These are phyloP conservation scores for Myiothlypis coronata DNA, from an alignment of 2,797 vertebrate genomes.

Conservation along the genomic window DNA sequence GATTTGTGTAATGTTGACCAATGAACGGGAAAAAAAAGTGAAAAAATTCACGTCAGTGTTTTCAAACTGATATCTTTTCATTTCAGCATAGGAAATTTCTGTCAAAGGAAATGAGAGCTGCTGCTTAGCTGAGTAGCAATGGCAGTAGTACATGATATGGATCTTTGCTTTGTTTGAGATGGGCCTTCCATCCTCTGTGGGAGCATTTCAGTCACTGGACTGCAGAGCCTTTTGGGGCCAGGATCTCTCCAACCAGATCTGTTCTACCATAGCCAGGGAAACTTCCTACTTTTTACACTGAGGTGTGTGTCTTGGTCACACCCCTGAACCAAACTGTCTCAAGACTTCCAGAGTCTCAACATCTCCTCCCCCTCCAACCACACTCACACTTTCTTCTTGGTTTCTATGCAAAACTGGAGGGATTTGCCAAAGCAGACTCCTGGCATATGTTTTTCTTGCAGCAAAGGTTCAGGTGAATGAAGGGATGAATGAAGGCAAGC, in stretches of 20 bases:
- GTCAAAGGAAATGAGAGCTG: background rate
- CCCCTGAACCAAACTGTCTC: background rate
- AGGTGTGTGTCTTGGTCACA: background rate
- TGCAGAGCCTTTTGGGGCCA: background rate
- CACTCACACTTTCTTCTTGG: background rate
- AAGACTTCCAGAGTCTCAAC: background rate
- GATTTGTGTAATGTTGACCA: background rate
- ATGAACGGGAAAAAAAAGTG: background rate
- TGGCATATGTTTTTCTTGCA: background rate
- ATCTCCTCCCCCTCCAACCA: background rate
- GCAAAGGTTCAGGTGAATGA: background rate
- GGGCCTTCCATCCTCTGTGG: background rate
- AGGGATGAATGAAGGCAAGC: background rate
- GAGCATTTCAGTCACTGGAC: background rate
- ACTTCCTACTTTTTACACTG: background rate
- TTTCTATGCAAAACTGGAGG: background rate
- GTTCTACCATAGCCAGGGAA: background rate
- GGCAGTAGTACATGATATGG: background rate
- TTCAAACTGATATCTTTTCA: background rate
- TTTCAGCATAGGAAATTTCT: background rate
- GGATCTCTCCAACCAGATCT: background rate
- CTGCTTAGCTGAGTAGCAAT: background rate
- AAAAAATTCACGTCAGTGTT: background rate
- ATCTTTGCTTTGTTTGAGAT: background rate
- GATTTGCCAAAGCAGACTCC: background rate